phyloP scores from a whole-genome alignment of 2,888 invertebrate species.

The Thymelicus lineola region DNA sequence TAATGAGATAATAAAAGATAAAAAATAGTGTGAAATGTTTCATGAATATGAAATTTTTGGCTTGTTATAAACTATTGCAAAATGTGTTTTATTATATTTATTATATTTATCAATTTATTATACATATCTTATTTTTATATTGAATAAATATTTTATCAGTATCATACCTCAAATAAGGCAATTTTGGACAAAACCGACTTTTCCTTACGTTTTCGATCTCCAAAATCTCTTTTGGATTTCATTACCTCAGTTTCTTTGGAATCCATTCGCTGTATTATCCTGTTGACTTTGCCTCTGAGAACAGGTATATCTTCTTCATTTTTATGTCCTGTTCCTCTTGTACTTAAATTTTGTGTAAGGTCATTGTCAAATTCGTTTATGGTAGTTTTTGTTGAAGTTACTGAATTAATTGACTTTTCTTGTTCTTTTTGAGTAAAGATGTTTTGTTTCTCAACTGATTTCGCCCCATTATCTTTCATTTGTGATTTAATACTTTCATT shows the following conservation, averaged over 20 bases:
- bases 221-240: conserved; percentile 46
- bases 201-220: conserved; percentile 56
- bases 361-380: not conserved
- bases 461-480: not conserved
- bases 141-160: not conserved
- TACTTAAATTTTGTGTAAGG: not conserved
- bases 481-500: conserved; percentile 1
- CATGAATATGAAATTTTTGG: too few relatives aligned
- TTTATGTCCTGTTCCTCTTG: conserved; percentile 38
- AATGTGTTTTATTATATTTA: not conserved
- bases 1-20: too few relatives aligned
- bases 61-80: too few relatives aligned
- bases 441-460: conserved; percentile 7
- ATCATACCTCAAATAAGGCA: conserved; percentile 73
- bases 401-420: conserved; percentile 21
- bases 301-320: conserved; percentile 50
- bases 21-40: too few relatives aligned
- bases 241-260: conserved; percentile 46
- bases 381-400: not conserved
- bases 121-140: too few relatives aligned
- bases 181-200: conserved; percentile 68
- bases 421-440: conserved; percentile 40
- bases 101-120: not conserved
- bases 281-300: conserved; percentile 63
- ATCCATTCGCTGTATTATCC: conserved; percentile 53